Evolutionary conservation across 2,113 vertebrate species (phyloP).

Genomic region (Heterocephalus glaber): DNA sequence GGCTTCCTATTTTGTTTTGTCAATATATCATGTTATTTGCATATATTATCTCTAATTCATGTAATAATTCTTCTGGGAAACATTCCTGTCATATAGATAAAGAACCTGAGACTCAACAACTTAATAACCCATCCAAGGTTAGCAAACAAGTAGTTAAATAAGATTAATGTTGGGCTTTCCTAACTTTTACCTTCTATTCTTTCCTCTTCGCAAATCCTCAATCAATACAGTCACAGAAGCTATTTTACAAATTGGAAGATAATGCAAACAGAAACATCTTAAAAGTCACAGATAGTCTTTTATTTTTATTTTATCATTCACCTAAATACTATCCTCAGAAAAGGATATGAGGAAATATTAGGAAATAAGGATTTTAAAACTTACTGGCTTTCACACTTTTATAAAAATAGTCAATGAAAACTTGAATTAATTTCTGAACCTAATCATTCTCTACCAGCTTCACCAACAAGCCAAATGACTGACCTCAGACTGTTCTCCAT

Average conservation of each 20-base stretch:
- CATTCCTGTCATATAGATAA: background rate
- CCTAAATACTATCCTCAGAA: background rate
- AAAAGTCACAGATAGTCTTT: background rate
- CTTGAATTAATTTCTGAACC: constrained; percentile 7
- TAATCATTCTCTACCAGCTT: background rate
- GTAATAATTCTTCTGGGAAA: background rate
- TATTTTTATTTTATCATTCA: background rate
- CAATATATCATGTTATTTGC: background rate
- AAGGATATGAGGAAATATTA: background rate
- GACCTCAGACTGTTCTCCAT: too few relatives aligned
- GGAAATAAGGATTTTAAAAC: background rate
- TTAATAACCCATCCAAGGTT: background rate
- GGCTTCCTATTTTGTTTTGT: background rate
- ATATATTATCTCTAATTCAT: background rate
- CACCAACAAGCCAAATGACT: background rate
- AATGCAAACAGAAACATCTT: background rate
- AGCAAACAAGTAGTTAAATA: background rate
- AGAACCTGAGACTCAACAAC: background rate
- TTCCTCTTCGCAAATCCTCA: background rate
- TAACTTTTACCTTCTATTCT: background rate
- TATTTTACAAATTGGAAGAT: background rate
- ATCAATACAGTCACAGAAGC: background rate
- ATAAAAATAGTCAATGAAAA: background rate
- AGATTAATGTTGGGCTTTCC: background rate
- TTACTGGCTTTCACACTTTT: constrained; percentile 29